Evolutionary conservation across 1,140 invertebrate species (phyloP), one percentile per base, ranked within the genome.

Genomic region (fruit fly (Drosophila melanogaster)): DNA sequence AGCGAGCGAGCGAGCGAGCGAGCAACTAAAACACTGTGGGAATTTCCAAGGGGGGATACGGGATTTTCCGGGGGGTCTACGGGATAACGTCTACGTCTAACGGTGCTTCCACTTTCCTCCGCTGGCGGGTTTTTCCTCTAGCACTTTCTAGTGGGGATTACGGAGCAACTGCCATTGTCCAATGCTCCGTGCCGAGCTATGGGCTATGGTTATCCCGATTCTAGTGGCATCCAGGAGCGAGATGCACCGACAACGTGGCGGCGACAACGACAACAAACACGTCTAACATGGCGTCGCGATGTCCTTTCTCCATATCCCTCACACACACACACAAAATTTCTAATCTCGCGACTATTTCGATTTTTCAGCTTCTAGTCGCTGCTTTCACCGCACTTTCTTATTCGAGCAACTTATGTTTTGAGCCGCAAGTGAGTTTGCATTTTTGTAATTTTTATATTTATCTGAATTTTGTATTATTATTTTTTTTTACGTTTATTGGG

Each of bases 21-120:
- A 62, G 33, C 54, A 71, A 83, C 77, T 89, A 90, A 87, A 80
- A 69, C 72, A 89, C 67, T 90, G 72, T 44, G 66, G 50, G 33
- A 76, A 53, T 76, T 44, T 43, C 58, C 65, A 17, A 14, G 41
- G 51, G 60, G 44, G 69, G 37, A 40, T 26, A 30, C 37, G 67
- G 51, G 59, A 66, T 65, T 65, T 50, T 51, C 35, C 35, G 64
- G 57, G 62, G 58, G 60, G 59, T 35, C 33, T 53, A 30, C 43
- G 57, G 75, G 79, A 60, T 50, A 62, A 46, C 33, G 83, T 62
- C 58, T 47, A 77, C 64, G 73, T 51, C 59, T 64, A 64, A 50
- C 49, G 58, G 84, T 64, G 46, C 66, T 81, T 47, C 61, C 67
- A 57, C 65, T 77, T 62, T 73, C 67, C 58, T 55, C 61, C 47